phyloP scores from a whole-genome alignment of 2,113 vertebrate species.

The Silurus glanis region DNA sequence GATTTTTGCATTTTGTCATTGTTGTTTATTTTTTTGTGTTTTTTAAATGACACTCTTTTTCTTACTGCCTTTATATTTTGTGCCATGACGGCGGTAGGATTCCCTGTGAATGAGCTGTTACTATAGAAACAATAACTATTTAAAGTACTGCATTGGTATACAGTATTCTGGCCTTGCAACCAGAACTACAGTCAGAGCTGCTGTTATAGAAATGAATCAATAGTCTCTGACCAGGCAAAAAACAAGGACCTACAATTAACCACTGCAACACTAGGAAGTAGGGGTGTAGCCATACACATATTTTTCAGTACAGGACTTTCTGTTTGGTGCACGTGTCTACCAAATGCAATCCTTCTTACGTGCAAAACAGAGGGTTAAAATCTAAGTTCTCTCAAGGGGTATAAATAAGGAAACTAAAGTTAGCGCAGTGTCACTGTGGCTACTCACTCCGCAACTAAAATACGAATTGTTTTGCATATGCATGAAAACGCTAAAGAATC shows the following conservation, averaged over 20 bases:
- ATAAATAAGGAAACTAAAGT: too few species aligned
- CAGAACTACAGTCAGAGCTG: background rate
- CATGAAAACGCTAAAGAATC: too few species aligned
- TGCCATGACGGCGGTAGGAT: background rate
- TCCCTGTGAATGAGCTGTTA: background rate
- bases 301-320: too few species aligned
- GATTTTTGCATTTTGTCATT: background rate
- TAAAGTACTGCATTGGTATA: background rate
- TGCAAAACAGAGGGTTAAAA: too few species aligned
- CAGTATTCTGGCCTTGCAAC: background rate
- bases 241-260: background rate
- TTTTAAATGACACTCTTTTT: background rate
- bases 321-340: too few species aligned
- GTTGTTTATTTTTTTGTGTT: background rate
- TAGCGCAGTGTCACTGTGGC: too few species aligned
- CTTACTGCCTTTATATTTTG: background rate
- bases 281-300: too few species aligned
- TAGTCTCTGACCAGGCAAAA: background rate
- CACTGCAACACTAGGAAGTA: background rate
- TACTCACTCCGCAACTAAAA: too few species aligned
- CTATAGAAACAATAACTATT: slow-evolving; percentile 2
- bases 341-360: too few species aligned
- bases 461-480: too few species aligned
- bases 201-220: background rate
- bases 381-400: too few species aligned